Base-by-base conservation (phyloP, 2,888 invertebrate genomes). In the Lycaena phlaeas region DNA sequence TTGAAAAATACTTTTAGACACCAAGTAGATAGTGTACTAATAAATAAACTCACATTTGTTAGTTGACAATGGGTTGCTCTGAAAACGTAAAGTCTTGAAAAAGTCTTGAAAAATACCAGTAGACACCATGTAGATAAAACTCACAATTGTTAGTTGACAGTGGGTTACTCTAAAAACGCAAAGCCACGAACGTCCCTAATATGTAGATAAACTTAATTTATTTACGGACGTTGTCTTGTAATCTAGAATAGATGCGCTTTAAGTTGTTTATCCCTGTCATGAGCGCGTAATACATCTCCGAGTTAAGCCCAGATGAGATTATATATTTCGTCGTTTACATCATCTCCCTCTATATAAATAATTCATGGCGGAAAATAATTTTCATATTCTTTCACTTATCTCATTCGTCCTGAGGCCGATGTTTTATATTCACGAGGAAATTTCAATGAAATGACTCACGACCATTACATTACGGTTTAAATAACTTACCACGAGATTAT, bases 321-420 rank as follows among this genome's bases (percentile, higher is more conserved):
- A 47, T 41, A 43, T 40, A 40, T 41, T 48, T 27, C 12, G 17
- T 38, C 27, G 26, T 27, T 28, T 27, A 28, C 28, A 28, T 27
- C 38, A 27, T 43, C 46, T 46, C 41, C 40, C 39, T 39, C 28
- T 45, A 40, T 47, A 52, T 52, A 50, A 53, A 54, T 52, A 53
- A 54, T 53, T 53, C 51, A 53, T 53, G 50, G 45, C 46, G 42
- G 48, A 49, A 49, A 49, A 52, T 42, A 50, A 51, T 53, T 54
- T 52, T 54, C 53, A 54, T 46, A 46, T 49, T 49, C 42, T 46
- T 44, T 49, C 43, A 44, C 43, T 46, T 46, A 46, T 44, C 28
- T 40, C 38, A 26, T 41, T 34, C 22, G 12, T 18, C 18, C 9
- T 6, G 11, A 14, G 11, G 31, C 31, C 11, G 12, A 34, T 11